Evolutionary conservation across 2,797 vertebrate genomes (phyloP).

Genomic region (Poecilia wingei): DNA sequence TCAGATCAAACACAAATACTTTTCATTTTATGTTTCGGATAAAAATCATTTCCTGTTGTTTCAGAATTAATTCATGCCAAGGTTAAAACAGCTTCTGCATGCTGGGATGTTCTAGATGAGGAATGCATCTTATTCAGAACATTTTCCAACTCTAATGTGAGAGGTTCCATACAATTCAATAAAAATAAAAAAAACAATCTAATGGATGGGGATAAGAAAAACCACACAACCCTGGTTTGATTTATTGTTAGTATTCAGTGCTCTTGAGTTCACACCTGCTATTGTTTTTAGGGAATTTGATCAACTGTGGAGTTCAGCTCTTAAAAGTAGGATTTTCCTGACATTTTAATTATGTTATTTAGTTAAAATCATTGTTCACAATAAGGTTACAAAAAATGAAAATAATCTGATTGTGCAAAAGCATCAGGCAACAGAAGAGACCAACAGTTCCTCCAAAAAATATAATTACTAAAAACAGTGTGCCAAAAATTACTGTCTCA

Average conservation of each 20-base stretch:
- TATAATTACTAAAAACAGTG: neutral
- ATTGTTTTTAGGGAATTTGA: neutral
- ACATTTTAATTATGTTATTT: neutral
- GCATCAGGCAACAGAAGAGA: neutral
- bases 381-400: neutral
- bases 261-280: neutral
- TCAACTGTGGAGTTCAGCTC: neutral
- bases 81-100: neutral
- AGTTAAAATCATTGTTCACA: neutral
- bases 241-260: neutral
- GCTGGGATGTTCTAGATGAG: neutral
- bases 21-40: too few relatives aligned
- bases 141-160: neutral
- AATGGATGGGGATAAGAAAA: neutral
- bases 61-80: neutral
- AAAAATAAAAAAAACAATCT: neutral
- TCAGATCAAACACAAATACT: constrained; percentile 1
- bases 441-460: neutral
- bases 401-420: neutral
- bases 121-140: neutral
- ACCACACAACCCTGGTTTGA: neutral
- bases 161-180: neutral
- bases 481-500: neutral
- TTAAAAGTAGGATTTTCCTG: neutral
- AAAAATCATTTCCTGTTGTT: neutral